Evolutionary conservation across 2,113 vertebrate species (phyloP).

Genomic region (Callionymus lyra): DNA sequence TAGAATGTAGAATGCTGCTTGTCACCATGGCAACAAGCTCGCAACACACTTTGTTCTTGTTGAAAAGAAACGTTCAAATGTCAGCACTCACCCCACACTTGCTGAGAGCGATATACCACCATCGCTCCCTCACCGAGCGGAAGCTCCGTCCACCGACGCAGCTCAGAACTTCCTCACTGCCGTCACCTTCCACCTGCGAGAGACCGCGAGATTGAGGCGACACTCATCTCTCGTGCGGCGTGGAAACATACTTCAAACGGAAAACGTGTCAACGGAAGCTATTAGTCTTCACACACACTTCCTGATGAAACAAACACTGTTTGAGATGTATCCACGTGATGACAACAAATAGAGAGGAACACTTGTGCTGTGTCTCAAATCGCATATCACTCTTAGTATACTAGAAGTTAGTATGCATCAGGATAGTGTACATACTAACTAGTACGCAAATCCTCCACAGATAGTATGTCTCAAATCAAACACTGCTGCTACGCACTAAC

Average conservation of each 20-base stretch:
- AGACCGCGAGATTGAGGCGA: neutral
- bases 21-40: conserved; percentile 8
- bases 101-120: conserved; percentile 94
- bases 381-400: no score
- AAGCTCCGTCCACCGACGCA: conserved; percentile 85
- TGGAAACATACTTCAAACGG: conserved; percentile 44
- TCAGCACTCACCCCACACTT: conserved; percentile 81
- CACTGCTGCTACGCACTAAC: no score
- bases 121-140: conserved; percentile 84
- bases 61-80: conserved; percentile 10
- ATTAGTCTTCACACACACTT: conserved; percentile 28
- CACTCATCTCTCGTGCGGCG: conserved; percentile 19
- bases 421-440: no score
- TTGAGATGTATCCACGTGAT: neutral
- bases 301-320: conserved; percentile 34
- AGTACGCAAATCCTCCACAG: no score
- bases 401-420: no score
- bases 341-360: no score
- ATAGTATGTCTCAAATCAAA: no score
- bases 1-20: neutral
- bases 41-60: conserved; percentile 1
- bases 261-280: conserved; percentile 27
- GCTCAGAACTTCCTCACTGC: conserved; percentile 72
- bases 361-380: no score
- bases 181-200: conserved; percentile 70